These are phyloP conservation scores for Lysandra coridon DNA, from an alignment of 2,888 invertebrate species.

Conservation along the genomic window DNA sequence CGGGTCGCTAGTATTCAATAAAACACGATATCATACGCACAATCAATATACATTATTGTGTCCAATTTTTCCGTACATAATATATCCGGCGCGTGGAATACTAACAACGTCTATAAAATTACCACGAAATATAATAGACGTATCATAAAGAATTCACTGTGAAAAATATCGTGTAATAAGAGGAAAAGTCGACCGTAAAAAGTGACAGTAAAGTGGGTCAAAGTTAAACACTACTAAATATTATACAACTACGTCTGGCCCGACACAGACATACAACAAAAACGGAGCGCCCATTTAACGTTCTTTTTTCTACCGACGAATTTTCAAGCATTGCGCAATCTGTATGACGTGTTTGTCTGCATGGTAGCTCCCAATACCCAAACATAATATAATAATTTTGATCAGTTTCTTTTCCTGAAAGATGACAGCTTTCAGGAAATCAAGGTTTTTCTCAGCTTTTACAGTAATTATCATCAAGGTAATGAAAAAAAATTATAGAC, in stretches of 20 bases:
- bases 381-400: no score
- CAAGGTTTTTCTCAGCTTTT: no score
- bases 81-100: not conserved
- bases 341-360: no score
- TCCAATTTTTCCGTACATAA: not conserved
- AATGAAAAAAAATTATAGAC: no score
- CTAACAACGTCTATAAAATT: slow-evolving; percentile 20
- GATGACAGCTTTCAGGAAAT: no score
- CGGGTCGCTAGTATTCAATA: not conserved
- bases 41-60: not conserved
- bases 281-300: not conserved
- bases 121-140: slow-evolving; percentile 28
- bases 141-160: slow-evolving; percentile 34
- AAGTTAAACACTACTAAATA: slow-evolving; percentile 47
- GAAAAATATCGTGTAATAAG: slow-evolving; percentile 43
- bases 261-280: not conserved
- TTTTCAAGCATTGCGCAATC: no score
- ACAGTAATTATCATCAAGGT: no score
- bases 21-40: not conserved
- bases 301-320: not conserved
- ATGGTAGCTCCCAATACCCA: no score
- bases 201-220: slow-evolving; percentile 63
- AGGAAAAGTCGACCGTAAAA: slow-evolving; percentile 58
- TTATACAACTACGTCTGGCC: slow-evolving; percentile 24
- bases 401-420: no score